A percentile compares a stretch with the other conserved stretches of the same genome.
These are phyloP conservation scores for Nephrotoma flavescens DNA, from an alignment of 2,888 invertebrate genomes.

Conservation along the genomic window DNA sequence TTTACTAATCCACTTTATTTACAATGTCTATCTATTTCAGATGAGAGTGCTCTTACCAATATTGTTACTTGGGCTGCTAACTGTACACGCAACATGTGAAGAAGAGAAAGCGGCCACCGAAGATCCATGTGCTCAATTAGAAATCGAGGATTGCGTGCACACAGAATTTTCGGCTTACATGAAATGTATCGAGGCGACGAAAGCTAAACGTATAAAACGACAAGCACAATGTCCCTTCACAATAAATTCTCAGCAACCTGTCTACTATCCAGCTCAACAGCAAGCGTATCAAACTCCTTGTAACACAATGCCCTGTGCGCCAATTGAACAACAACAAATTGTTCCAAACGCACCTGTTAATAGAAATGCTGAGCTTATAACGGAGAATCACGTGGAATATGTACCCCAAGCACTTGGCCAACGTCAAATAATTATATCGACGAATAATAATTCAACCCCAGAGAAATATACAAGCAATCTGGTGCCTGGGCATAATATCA, in stretches of 20 bases:
- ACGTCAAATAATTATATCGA: neutral
- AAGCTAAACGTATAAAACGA: neutral
- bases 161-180: neutral
- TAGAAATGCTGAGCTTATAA: neutral
- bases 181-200: neutral
- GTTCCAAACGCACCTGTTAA: neutral
- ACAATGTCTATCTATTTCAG: neutral
- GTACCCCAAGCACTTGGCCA: neutral
- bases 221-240: neutral
- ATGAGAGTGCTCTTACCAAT: neutral
- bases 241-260: neutral
- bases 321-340: neutral
- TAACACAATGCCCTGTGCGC: neutral
- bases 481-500: constrained; percentile 9
- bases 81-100: neutral
- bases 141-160: neutral
- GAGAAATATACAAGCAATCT: constrained; percentile 3
- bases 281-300: neutral
- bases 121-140: neutral
- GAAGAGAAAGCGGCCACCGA: neutral
- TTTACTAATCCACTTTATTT: too few relatives aligned
- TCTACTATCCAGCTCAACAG: neutral
- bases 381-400: neutral
- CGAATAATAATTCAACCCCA: neutral
- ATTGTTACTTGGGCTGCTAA: neutral